phyloP scores from a whole-genome alignment of 2,888 invertebrate species.

The Drosophila stalkeri region DNA sequence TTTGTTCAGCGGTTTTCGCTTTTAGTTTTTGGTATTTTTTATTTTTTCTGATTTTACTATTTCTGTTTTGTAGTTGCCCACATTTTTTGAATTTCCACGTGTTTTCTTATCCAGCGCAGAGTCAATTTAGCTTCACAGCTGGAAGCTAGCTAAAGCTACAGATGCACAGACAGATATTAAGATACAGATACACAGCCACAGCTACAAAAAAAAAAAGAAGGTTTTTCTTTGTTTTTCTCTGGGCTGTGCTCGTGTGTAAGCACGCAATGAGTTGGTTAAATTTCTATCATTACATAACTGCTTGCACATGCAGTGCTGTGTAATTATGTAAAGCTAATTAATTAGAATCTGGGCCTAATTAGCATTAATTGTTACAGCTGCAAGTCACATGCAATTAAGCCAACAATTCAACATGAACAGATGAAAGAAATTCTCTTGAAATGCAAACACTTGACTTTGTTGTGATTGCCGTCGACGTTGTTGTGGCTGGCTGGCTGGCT shows the following conservation, averaged over 20 bases:
- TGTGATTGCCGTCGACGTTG: constrained; percentile 17
- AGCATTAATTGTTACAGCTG: constrained; percentile 28
- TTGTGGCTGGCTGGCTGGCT: constrained; percentile 25
- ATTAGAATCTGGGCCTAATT: constrained; percentile 29
- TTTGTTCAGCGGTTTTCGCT: constrained; percentile 20
- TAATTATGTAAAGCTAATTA: constrained; percentile 19
- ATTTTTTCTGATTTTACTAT: neutral
- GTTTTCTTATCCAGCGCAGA: constrained; percentile 4
- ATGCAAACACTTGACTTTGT: constrained; percentile 56
- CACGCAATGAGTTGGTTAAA: constrained; percentile 54
- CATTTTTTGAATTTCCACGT: constrained; percentile 27
- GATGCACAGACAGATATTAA: neutral
- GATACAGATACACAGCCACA: neutral
- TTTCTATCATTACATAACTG: constrained; percentile 39
- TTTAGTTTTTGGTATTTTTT: neutral
- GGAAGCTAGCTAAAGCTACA: constrained; percentile 41
- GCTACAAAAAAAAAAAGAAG: constrained; percentile 5
- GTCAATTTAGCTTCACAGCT: constrained; percentile 56
- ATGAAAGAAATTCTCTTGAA: constrained; percentile 41
- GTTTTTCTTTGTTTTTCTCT: neutral
- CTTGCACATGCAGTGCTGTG: neutral
- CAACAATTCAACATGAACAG: constrained; percentile 16
- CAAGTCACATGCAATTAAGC: constrained; percentile 58
- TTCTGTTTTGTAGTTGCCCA: constrained; percentile 21
- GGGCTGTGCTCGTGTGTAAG: neutral